Base-by-base conservation (phyloP, 2,888 invertebrate genomes). In the Phorcus lineatus region DNA sequence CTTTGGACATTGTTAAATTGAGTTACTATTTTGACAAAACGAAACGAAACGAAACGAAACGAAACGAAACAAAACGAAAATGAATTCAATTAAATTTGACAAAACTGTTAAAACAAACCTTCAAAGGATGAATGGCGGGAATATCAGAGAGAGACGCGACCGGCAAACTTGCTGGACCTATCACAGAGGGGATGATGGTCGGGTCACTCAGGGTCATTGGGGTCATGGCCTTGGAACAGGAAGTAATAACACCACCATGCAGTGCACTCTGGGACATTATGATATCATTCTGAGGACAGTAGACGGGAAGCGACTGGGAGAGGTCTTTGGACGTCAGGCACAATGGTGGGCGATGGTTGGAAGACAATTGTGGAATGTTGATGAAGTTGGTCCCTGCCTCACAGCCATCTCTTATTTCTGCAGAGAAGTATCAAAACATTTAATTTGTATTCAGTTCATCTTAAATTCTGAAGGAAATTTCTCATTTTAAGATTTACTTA, bases 251-350 rank as follows among this genome's bases (percentile, higher is more conserved):
- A 9, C 77, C 77, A 7, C 55, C 55, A 17, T 57, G 77, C 16
- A 77, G 36, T 54, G 57, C 22, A 36, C 36, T 55, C 54, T 54
- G 77, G 36, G 77, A 77, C 31, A 77, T 54, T 7, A 77, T 77
- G 55, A 77, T 36, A 19, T 40, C 40, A 13, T 31, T n/a, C 22
- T 77, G 77, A 9, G 77, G 28, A 22, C 77, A 77, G 77, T 77
- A 77, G 55, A 77, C 57, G 19, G 77, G 77, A 57, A 77, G 31
- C n/a, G 77, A 77, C 22, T 54, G 57, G 16, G 77, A 36, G 36
- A 77, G 54, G 19, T 57, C 62, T 22, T 62, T 62, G 22, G 62
- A 24, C 24, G 62, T 16, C 13, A 62, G 62, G 24, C 62, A 62
- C 28, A 62, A 28, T 24, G 62, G 62, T 28, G 24, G 22, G 28